phyloP scores from a whole-genome alignment of 2,888 invertebrate genomes.

The Ichneumoninae sp. region DNA sequence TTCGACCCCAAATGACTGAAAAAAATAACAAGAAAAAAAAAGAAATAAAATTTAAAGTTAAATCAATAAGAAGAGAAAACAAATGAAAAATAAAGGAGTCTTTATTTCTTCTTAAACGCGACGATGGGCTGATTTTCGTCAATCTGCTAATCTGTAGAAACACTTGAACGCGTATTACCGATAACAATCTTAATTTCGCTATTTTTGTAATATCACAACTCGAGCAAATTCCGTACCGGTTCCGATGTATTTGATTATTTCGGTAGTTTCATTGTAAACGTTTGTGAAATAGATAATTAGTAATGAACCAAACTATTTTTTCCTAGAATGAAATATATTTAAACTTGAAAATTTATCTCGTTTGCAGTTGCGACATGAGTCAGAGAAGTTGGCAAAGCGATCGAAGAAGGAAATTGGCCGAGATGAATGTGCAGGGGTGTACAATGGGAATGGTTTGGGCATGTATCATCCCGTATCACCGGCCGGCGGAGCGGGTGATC shows the following conservation, averaged over 20 bases:
- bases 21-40: too few relatives aligned
- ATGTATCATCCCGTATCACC: slow-evolving; percentile 80
- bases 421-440: slow-evolving; percentile 79
- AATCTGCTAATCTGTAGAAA: not conserved
- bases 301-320: slow-evolving; percentile 38
- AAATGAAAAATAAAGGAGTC: not conserved
- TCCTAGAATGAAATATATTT: slow-evolving; percentile 23
- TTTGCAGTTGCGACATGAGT: slow-evolving; percentile 79
- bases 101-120: not conserved
- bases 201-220: slow-evolving; percentile 1
- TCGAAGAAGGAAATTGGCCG: slow-evolving; percentile 81
- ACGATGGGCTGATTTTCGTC: not conserved
- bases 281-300: slow-evolving; percentile 18
- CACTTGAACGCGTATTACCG: not conserved
- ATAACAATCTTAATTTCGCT: slow-evolving; percentile 3
- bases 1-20: too few relatives aligned
- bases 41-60: too few relatives aligned
- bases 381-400: slow-evolving; percentile 80
- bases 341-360: slow-evolving; percentile 28
- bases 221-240: not conserved
- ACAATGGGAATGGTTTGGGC: slow-evolving; percentile 81
- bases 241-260: not conserved
- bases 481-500: slow-evolving; percentile 75
- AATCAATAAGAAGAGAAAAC: not conserved
- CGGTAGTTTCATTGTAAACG: not conserved